phyloP scores from a whole-genome alignment of 2,797 vertebrate genomes.

The Siniperca scherzeri region DNA sequence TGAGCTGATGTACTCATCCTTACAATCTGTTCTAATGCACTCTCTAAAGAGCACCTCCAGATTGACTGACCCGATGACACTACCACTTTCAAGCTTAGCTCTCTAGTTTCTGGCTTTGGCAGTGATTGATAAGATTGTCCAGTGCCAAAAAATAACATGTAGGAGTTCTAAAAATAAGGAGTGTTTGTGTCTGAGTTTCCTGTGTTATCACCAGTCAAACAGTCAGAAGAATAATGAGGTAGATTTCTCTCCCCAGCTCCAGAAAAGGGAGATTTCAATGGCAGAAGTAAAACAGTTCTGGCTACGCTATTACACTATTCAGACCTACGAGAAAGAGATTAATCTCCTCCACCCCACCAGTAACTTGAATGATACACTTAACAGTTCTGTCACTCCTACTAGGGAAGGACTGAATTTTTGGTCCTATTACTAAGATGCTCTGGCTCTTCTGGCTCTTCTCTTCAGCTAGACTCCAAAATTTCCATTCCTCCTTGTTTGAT shows the following conservation, averaged over 20 bases:
- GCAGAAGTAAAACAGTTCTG: constrained; percentile 3
- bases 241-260: constrained; percentile 31
- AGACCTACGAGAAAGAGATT: neutral
- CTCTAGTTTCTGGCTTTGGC: constrained; percentile 12
- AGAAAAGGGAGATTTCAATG: constrained; percentile 14
- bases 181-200: constrained; percentile 40
- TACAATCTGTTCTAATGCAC: neutral
- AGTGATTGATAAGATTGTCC: constrained; percentile 37
- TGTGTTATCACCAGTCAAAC: constrained; percentile 31
- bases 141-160: constrained; percentile 18
- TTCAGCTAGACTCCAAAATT: neutral
- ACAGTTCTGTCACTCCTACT: neutral
- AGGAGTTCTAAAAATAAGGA: constrained; percentile 38
- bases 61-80: constrained; percentile 15
- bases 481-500: neutral
- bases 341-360: neutral
- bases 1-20: neutral
- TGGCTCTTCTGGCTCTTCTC: no score
- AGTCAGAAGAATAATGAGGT: constrained; percentile 42
- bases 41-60: neutral
- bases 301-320: neutral
- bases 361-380: neutral
- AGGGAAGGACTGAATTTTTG: neutral
- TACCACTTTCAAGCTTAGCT: neutral
- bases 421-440: neutral